Percentiles rank a stretch among this genome's conserved stretches.
Evolutionary conservation across 92 coral and sea anemone genomes (phyloP).

Genomic region (Phymanthus crucifer): DNA sequence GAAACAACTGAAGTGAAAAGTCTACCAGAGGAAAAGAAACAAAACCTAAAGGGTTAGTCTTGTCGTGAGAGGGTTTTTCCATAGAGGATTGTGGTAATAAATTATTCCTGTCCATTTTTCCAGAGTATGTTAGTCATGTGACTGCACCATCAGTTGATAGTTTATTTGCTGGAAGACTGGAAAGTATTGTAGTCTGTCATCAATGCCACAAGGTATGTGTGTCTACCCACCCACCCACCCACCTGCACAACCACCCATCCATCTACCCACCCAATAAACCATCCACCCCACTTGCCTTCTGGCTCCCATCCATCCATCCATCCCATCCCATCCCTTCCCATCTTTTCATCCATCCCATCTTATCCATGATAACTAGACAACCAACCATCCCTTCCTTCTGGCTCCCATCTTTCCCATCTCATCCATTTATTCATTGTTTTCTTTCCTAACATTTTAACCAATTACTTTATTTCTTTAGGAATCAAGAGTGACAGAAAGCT

Average conservation of each 20-base stretch:
- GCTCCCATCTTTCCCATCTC: not conserved
- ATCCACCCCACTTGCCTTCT: not conserved
- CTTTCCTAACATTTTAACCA: not conserved
- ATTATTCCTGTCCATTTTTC: not conserved
- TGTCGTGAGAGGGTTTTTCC: not conserved
- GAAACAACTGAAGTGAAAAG: slow-evolving; percentile 58
- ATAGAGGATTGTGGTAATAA: not conserved
- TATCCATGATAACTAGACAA: not conserved
- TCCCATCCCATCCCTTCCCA: not conserved
- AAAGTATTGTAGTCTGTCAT: slow-evolving; percentile 86
- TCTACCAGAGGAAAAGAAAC: slow-evolving; percentile 52
- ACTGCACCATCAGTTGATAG: slow-evolving; percentile 82
- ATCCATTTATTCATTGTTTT: not conserved
- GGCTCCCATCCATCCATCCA: not conserved
- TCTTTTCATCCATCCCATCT: not conserved
- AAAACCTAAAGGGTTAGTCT: slow-evolving; percentile 31
- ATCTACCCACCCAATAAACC: not conserved
- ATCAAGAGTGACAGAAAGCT: slow-evolving; percentile 79
- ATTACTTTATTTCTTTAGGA: slow-evolving; percentile 45
- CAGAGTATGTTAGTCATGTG: slow-evolving; percentile 70
- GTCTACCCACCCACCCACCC: not conserved
- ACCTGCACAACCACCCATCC: not conserved
- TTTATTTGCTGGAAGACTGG: slow-evolving; percentile 88
- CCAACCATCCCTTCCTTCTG: not conserved
- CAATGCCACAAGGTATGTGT: slow-evolving; percentile 71